Base-by-base conservation (phyloP, 2,113 vertebrate genomes). In the Toxotes chatareus region DNA sequence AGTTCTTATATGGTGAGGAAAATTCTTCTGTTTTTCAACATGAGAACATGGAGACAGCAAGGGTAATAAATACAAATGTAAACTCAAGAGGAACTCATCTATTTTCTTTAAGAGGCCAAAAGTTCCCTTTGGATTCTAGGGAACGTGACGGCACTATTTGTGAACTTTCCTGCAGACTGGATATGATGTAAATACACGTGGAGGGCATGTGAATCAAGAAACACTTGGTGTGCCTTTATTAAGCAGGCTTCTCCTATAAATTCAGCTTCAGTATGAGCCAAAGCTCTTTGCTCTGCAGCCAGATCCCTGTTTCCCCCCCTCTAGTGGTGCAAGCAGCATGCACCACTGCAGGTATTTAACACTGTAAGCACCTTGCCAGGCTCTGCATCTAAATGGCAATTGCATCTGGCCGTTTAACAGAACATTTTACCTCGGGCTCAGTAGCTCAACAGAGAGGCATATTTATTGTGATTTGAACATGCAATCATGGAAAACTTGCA, bases 391-490 rank as follows among this genome's bases (percentile, higher is more conserved):
- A 76, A 90, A 94, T 80, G 70, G 32, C 85, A 91, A 82, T 75
- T 67, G 34, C 86, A 89, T 86, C 82, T 89, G 46, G 76, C 56
- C 49, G 62, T 23, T 53, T 62, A 65, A 76, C 74, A 89, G 51
- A 86, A 90, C 81, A 82, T 86, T 92, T 76, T 82, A 91, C 78
- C 81, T 80, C n/a, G 1, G 76, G 44, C 70, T 85, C 80, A 57
- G 82, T 66, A 57, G 80, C 82, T 87, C 64, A 73, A 68, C 80
- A 76, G 66, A 79, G 71, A 80, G 78, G 65, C 63, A 85, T 86
- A 88, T 92, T 93, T 91, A 89, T 79, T 91, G 90, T 88, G 90
- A 94, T 91, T 89, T 90, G 88, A 93, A 91, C 88, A 87, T 89
- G 86, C 80, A 92, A 93, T 91, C 89, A 90, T 93, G 92, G 87